phyloP scores from a whole-genome alignment of 2,888 invertebrate genomes.

The Cephus sareptanus region DNA sequence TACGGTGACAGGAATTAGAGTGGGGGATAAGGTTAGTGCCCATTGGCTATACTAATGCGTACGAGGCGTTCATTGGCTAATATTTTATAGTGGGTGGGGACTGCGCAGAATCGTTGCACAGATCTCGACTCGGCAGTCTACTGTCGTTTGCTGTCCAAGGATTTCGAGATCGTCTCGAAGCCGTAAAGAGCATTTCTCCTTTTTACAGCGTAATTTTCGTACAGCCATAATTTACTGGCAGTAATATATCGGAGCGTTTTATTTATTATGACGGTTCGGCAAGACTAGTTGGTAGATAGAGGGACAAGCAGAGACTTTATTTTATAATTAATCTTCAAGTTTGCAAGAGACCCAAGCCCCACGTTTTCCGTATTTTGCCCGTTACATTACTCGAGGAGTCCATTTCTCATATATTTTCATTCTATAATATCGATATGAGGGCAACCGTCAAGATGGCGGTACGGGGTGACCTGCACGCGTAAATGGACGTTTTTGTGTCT shows the following conservation, averaged over 20 bases:
- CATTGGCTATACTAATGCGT: slow-evolving; percentile 39
- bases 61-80: slow-evolving; percentile 7
- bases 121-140: slow-evolving; percentile 38
- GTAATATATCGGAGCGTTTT: neutral
- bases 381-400: neutral
- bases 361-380: neutral
- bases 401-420: neutral
- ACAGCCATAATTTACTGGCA: neutral
- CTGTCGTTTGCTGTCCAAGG: slow-evolving; percentile 42
- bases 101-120: slow-evolving; percentile 48
- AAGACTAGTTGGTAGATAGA: neutral
- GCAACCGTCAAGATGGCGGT: neutral
- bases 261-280: neutral
- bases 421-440: neutral
- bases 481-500: slow-evolving; percentile 10
- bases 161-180: slow-evolving; percentile 16
- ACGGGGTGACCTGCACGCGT: neutral
- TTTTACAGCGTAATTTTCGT: neutral
- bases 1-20: slow-evolving; percentile 31
- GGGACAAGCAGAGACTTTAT: neutral
- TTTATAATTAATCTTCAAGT: neutral
- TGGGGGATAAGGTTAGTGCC: slow-evolving; percentile 18
- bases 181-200: neutral
- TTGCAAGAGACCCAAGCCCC: neutral
- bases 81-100: slow-evolving; percentile 24